A percentile compares a stretch with the other conserved stretches of the same genome.
Conservation (phyloP, 1,140 invertebrate genomes). For the Drosophila nigromelanica region DNA sequence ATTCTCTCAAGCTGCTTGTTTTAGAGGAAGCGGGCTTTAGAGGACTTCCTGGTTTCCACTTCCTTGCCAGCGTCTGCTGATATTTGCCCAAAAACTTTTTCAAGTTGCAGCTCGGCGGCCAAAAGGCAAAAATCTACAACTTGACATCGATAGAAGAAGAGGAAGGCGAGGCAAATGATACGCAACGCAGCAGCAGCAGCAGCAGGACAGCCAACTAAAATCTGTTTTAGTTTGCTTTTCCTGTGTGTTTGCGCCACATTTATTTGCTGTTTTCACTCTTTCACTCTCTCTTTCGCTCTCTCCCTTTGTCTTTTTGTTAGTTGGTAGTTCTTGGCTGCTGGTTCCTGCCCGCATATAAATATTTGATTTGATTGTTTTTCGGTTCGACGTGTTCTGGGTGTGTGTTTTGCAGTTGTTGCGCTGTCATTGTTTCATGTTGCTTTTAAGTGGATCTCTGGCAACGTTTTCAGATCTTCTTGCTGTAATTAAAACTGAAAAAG, state of each 20-base stretch:
- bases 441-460: not conserved
- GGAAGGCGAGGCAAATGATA: not conserved
- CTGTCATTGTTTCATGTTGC: constrained; percentile 31
- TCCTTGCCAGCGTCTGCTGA: constrained; percentile 22
- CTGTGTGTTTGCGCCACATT: constrained; percentile 42
- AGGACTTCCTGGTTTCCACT: constrained; percentile 14
- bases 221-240: constrained; percentile 52
- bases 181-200: not conserved
- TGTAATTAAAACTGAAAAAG: not conserved
- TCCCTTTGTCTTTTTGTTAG: constrained; percentile 22
- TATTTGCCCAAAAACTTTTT: constrained; percentile 45
- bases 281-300: not conserved
- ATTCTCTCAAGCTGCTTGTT: not conserved
- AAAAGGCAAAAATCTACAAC: constrained; percentile 45
- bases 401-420: constrained; percentile 27
- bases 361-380: constrained; percentile 74
- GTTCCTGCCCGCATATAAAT: constrained; percentile 73
- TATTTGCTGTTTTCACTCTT: constrained; percentile 33
- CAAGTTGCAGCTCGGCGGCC: constrained; percentile 37
- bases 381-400: constrained; percentile 11
- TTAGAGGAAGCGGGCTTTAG: constrained; percentile 16
- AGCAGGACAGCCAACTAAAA: constrained; percentile 49
- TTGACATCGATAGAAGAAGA: not conserved
- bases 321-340: constrained; percentile 47
- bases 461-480: constrained; percentile 14